These are phyloP conservation scores for Porphyrio hochstetteri DNA, from an alignment of 2,113 vertebrate species.

Conservation along the genomic window DNA sequence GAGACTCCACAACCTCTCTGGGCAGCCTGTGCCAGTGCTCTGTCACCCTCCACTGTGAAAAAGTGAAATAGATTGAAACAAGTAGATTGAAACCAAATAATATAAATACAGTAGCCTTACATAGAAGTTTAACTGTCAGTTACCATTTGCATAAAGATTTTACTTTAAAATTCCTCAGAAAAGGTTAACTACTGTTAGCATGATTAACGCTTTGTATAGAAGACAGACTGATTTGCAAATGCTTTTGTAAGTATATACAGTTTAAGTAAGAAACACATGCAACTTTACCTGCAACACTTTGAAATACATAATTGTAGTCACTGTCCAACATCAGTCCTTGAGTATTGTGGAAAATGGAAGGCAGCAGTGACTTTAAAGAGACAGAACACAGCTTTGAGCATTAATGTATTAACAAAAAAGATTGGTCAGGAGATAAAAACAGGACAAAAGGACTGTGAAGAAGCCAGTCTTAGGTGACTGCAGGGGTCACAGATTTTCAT, in stretches of 20 bases:
- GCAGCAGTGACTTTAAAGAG: neutral
- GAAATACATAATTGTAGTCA: accelerated
- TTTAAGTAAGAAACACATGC: neutral
- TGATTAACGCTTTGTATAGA: neutral
- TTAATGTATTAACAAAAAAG: neutral
- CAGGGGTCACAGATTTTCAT: neutral
- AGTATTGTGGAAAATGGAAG: neutral
- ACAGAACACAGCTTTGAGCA: neutral
- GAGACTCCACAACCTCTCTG: too few species aligned
- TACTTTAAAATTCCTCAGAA: neutral
- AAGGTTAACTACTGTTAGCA: neutral
- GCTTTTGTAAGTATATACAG: neutral
- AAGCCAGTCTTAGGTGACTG: neutral
- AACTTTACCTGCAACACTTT: neutral
- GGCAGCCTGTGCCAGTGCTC: too few species aligned
- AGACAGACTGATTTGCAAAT: neutral
- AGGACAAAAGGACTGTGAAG: neutral
- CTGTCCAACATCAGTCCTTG: neutral
- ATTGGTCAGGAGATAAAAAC: neutral
- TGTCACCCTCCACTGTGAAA: too few species aligned
- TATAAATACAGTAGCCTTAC: neutral
- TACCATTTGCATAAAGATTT: neutral
- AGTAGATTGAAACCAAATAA: neutral
- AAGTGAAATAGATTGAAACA: too few species aligned
- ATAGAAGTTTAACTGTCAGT: neutral